Percentiles rank a stretch among this genome's conserved stretches.
phyloP scores from a whole-genome alignment of 2,797 vertebrate genomes.

The Anabacerthia variegaticeps region DNA sequence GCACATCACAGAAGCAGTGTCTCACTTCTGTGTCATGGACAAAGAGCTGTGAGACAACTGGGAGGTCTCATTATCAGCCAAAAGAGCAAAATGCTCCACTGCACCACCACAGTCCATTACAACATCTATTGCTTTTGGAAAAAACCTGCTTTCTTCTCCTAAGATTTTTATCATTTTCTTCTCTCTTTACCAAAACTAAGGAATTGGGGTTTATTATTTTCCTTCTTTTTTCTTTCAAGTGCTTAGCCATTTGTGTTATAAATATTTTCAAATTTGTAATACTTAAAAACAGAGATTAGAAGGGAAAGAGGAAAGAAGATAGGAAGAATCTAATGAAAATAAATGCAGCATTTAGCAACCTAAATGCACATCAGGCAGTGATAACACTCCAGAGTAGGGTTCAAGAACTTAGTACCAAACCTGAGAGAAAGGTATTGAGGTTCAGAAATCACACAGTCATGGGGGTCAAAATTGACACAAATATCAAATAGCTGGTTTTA shows the following conservation, averaged over 20 bases:
- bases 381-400: accelerated
- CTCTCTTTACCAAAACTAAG: not conserved
- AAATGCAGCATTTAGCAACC: not conserved
- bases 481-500: not conserved
- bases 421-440: not conserved
- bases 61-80: not conserved
- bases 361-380: not conserved
- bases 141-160: not conserved
- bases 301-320: not conserved
- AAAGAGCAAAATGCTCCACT: not conserved
- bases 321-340: not conserved
- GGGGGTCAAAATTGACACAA: not conserved
- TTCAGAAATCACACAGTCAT: not conserved
- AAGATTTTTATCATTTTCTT: not conserved
- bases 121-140: not conserved
- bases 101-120: not conserved
- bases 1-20: not conserved
- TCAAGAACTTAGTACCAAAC: not conserved
- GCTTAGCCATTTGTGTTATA: not conserved
- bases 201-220: not conserved
- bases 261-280: not conserved
- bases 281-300: not conserved
- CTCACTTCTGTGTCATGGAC: not conserved
- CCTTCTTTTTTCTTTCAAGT: not conserved
- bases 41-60: not conserved